Base-by-base conservation (phyloP, 2,797 vertebrate genomes). In the Toxotes lorentzi region DNA sequence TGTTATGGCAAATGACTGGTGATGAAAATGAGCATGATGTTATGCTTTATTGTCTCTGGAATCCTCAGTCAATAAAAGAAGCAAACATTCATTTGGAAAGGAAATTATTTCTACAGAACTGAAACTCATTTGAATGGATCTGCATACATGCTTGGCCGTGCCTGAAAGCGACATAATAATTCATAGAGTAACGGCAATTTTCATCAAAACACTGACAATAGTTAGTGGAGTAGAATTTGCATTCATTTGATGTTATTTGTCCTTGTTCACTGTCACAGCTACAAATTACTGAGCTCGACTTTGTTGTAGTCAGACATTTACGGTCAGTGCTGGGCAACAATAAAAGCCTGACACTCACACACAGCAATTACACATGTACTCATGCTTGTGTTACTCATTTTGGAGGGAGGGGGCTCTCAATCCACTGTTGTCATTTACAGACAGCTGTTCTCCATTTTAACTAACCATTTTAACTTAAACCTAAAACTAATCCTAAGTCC, bases 101-200 rank as follows among this genome's bases (percentile, higher is more conserved):
- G 60, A 82, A 91, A 87, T 81, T 17, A 82, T 86, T 84, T 78
- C 64, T 81, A 76, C 66, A 54, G 64, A 82, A 34, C 10, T 75
- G 68, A 74, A 73, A 57, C 45, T 27, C 66, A 56, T 34, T 24
- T 62, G 40, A 86, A 78, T 67, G 57, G 60, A 69, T 78, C 83
- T 38, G 4, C 60, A 63, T 17, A 56, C 66, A 48, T 51, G 70
- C 71, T 68, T 53, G 53, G 73, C 70, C 76, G 54, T 67, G 68
- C 82, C 80, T 74, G 62, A 86, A 77, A 86, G 73, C 48, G 19
- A 68, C 79, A 68, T 38, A 83, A 76, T 72, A 53, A 84, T 83
- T 88, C 45, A 62, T n/a, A 57, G 57, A 80, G 54, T 57, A 62
- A 72, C 38, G 1, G 67, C 40, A 81, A 68, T 86, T 86, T 89